Base-by-base conservation (phyloP, 2,888 invertebrate species). In the Coelinius sp. region DNA sequence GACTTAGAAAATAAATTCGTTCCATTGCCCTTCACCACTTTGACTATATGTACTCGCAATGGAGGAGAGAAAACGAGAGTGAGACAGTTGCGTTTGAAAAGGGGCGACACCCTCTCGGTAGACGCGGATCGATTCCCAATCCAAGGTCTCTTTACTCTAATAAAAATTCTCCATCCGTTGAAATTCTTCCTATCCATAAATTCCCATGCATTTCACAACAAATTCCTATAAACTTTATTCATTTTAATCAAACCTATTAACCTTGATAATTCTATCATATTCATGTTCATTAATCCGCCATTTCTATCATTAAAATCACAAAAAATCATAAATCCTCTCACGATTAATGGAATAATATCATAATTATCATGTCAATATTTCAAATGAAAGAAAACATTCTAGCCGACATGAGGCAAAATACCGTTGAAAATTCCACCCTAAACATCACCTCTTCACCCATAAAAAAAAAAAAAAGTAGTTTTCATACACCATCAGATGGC, bases 81-180 rank as follows among this genome's bases (percentile, higher is more conserved):
- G 31, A 46, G 64, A 72, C 71, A 68, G 35, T 69, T 59, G 27
- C 66, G 69, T 35, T 53, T 31, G 76, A 70, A 74, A 77, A 63
- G 70, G 65, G 73, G 73, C 65, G 69, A 75, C 73, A 76, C 77
- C 73, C 76, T 75, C 69, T 73, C 77, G 82, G 78, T 77, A 22
- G 65, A 64, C 67, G 77, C 77, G 80, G 82, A 83, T 84, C 81
- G 82, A 83, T 82, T 81, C 75, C 71, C 80, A 78, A 81, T 81
- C 81, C 80, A 77, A 76, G 73, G 76, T 79, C 71, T 63, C 56
- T 25, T 24, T 68, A 31, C 68, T 22, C 31, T 46, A 65, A 70
- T n/a, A n/a, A n/a, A n/a, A n/a, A n/a, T n/a, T 67, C 64, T 56
- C 70, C 31, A 70, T 25, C 46, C 41, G 31, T 31, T 4, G 8